Conservation (phyloP, 2,113 vertebrate species). For the Myodes glareolus region DNA sequence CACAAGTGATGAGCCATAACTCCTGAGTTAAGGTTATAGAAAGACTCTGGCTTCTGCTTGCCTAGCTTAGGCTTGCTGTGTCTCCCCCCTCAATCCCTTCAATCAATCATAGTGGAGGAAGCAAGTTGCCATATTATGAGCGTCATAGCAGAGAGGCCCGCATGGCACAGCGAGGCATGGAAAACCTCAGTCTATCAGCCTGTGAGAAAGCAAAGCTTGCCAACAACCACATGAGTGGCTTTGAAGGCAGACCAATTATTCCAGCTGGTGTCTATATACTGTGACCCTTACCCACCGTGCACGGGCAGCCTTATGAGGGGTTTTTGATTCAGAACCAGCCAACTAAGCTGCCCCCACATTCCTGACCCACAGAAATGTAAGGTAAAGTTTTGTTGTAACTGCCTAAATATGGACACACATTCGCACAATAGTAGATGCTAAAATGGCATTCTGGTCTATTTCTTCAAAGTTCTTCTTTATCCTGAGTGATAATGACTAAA, state of each 20-base stretch:
- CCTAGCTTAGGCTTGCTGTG: not conserved
- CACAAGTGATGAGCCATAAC: not conserved
- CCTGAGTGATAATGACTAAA: conserved; percentile 12
- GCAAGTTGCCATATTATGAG: not conserved
- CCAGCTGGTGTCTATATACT: not conserved
- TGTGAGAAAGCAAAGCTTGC: not conserved
- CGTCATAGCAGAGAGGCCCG: not conserved
- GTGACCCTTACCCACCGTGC: not conserved
- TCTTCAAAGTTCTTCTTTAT: conserved; percentile 47
- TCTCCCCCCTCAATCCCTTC: not conserved
- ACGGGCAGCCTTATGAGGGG: not conserved
- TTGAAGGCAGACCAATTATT: not conserved
- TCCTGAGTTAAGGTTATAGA: conserved; percentile 32
- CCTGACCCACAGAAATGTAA: conserved; percentile 45
- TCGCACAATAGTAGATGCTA: conserved; percentile 6
- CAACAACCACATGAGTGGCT: conserved; percentile 1
- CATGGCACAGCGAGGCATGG: not conserved
- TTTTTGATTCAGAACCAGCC: conserved; percentile 2
- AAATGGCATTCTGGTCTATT: conserved; percentile 4
- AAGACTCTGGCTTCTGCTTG: conserved; percentile 6
- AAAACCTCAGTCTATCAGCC: conserved; percentile 20
- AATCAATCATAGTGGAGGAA: not conserved
- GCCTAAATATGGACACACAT: not conserved
- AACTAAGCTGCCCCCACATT: conserved; percentile 26
- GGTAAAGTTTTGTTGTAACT: conserved; percentile 28